Conservation (phyloP, 2,888 invertebrate genomes). For the Archips xylosteana region DNA sequence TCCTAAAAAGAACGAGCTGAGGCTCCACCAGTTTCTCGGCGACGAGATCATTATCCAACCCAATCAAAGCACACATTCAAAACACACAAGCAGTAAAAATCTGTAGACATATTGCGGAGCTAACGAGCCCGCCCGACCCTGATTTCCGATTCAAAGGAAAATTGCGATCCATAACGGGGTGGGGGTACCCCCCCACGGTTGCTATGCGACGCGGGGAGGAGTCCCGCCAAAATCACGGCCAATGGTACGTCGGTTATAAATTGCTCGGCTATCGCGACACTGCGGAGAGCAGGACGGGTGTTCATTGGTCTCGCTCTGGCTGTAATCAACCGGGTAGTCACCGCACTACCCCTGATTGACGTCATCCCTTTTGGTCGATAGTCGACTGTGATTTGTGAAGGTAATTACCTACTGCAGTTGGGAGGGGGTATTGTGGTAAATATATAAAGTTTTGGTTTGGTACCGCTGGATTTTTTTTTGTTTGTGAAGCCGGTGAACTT, state of each 20-base stretch:
- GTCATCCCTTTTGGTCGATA: slow-evolving; percentile 78
- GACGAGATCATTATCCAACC: slow-evolving; percentile 22
- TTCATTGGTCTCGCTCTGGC: slow-evolving; percentile 57
- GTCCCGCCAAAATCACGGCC: slow-evolving; percentile 85
- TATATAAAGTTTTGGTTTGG: slow-evolving; percentile 5
- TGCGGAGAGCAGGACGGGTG: slow-evolving; percentile 69
- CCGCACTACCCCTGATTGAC: slow-evolving; percentile 79
- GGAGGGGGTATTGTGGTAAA: not conserved
- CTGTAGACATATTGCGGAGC: slow-evolving; percentile 80
- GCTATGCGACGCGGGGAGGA: slow-evolving; percentile 88
- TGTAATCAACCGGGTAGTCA: slow-evolving; percentile 80
- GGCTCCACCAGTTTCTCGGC: too few relatives aligned
- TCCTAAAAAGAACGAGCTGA: too few relatives aligned
- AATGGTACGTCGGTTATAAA: slow-evolving; percentile 86
- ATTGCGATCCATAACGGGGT: slow-evolving; percentile 83
- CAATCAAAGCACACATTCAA: slow-evolving; percentile 68
- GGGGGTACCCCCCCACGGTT: slow-evolving; percentile 81
- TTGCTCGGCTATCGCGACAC: slow-evolving; percentile 83
- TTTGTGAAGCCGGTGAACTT: slow-evolving; percentile 26
- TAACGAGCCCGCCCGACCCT: slow-evolving; percentile 82
- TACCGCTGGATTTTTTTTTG: slow-evolving; percentile 47
- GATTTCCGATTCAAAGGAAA: slow-evolving; percentile 87
- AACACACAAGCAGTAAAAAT: slow-evolving; percentile 80
- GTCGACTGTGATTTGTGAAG: slow-evolving; percentile 74
- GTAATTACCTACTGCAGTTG: slow-evolving; percentile 60